These are phyloP conservation scores for Arbacia lixula DNA, from an alignment of 53 echinoderm and acorn worm genomes.

Conservation along the genomic window DNA sequence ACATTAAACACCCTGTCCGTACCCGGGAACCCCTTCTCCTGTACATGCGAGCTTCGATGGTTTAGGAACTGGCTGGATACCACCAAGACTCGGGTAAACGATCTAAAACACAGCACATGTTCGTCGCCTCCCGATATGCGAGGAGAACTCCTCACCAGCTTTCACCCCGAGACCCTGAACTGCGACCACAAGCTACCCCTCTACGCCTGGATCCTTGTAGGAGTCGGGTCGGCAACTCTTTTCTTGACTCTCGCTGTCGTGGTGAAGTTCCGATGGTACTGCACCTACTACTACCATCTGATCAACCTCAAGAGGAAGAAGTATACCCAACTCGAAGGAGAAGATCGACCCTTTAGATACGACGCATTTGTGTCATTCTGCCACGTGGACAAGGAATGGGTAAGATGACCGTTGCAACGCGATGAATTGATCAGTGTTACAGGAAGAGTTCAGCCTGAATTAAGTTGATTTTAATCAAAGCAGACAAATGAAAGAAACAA, in stretches of 20 bases:
- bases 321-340: constrained; percentile 51
- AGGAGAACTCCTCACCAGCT: constrained; percentile 52
- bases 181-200: constrained; percentile 73
- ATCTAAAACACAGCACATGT: constrained; percentile 60
- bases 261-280: constrained; percentile 53
- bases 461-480: no score
- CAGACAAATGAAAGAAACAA: no score
- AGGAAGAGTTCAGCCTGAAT: no score
- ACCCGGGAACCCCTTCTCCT: constrained; percentile 78
- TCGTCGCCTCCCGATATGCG: constrained; percentile 72
- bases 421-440: no score
- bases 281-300: constrained; percentile 55
- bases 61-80: constrained; percentile 86
- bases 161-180: constrained; percentile 66
- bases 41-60: constrained; percentile 88
- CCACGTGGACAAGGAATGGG: constrained; percentile 77
- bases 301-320: constrained; percentile 53
- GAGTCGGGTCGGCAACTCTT: constrained; percentile 17
- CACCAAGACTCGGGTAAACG: constrained; percentile 58
- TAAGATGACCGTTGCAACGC: no score
- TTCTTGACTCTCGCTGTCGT: not conserved
- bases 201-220: constrained; percentile 55
- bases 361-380: constrained; percentile 90
- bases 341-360: constrained; percentile 49
- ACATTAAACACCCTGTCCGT: constrained; percentile 65